These are phyloP conservation scores for Sipha maydis DNA, from an alignment of 2,888 invertebrate species.

Conservation along the genomic window DNA sequence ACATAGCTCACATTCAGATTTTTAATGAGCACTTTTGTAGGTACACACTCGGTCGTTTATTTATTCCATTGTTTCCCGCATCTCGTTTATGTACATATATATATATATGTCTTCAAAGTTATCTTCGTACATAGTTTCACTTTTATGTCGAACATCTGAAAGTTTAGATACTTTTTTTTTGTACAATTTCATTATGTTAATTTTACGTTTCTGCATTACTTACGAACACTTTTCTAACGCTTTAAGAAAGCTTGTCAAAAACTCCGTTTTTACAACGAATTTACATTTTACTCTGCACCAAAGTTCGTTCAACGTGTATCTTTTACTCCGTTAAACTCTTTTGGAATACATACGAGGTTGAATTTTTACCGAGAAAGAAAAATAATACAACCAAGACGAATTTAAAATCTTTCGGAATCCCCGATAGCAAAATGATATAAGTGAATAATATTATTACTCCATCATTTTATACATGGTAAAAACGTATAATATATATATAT, in stretches of 20 bases:
- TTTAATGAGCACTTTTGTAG: constrained; percentile 30
- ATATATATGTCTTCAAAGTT: too few relatives aligned
- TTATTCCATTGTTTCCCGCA: constrained; percentile 17
- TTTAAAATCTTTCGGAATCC: background rate
- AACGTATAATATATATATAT: background rate
- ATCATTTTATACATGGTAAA: background rate
- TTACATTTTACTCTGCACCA: constrained; percentile 41
- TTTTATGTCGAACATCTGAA: constrained; percentile 42
- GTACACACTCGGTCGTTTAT: constrained; percentile 16
- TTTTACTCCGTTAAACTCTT: constrained; percentile 29
- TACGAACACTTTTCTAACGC: constrained; percentile 18
- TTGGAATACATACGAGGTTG: constrained; percentile 39
- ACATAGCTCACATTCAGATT: constrained; percentile 35
- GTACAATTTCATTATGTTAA: constrained; percentile 60
- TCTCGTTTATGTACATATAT: background rate
- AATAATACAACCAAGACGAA: background rate
- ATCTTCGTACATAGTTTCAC: background rate
- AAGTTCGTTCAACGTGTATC: constrained; percentile 16
- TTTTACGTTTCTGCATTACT: constrained; percentile 44
- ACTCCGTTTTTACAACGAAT: constrained; percentile 42
- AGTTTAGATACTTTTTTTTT: constrained; percentile 20
- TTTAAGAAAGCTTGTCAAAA: constrained; percentile 26
- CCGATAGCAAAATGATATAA: background rate
- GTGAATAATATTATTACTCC: background rate
- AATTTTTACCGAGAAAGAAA: background rate